Conservation (phyloP, 2,113 vertebrate genomes). For the Morone chrysops region DNA sequence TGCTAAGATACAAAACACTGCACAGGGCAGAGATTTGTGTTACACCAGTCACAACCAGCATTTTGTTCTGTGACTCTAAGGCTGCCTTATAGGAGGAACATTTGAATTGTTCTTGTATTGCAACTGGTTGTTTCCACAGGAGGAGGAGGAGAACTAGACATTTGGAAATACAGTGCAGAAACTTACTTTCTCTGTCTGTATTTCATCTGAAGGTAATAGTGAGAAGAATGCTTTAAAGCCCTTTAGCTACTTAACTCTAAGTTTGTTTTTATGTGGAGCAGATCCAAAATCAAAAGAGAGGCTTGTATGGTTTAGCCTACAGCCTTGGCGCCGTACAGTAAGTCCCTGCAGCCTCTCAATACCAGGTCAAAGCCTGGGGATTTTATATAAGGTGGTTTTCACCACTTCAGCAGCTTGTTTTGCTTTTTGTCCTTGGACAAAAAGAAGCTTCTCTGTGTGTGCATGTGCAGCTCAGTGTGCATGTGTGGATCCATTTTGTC, state of each 20-base stretch:
- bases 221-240: constrained; percentile 31
- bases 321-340: constrained; percentile 31
- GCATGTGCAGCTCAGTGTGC: background rate
- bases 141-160: background rate
- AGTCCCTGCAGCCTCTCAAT: constrained; percentile 50
- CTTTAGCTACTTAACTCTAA: constrained; percentile 5
- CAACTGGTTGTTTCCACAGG: background rate
- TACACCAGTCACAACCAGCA: constrained; percentile 1
- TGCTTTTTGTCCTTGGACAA: constrained; percentile 22
- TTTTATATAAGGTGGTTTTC: constrained; percentile 34
- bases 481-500: background rate
- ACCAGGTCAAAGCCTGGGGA: constrained; percentile 32
- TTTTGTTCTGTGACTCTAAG: constrained; percentile 13
- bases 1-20: constrained; percentile 13
- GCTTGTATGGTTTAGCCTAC: constrained; percentile 42
- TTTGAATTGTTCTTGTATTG: constrained; percentile 22
- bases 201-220: constrained; percentile 15
- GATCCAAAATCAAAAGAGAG: constrained; percentile 54
- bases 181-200: background rate
- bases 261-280: constrained; percentile 35
- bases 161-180: constrained; percentile 13
- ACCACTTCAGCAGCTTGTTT: constrained; percentile 51
- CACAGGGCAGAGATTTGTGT: constrained; percentile 4
- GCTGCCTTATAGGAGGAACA: constrained; percentile 11
- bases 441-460: background rate